phyloP scores from a whole-genome alignment of 2,888 invertebrate species.

The Drosophila leonis region DNA sequence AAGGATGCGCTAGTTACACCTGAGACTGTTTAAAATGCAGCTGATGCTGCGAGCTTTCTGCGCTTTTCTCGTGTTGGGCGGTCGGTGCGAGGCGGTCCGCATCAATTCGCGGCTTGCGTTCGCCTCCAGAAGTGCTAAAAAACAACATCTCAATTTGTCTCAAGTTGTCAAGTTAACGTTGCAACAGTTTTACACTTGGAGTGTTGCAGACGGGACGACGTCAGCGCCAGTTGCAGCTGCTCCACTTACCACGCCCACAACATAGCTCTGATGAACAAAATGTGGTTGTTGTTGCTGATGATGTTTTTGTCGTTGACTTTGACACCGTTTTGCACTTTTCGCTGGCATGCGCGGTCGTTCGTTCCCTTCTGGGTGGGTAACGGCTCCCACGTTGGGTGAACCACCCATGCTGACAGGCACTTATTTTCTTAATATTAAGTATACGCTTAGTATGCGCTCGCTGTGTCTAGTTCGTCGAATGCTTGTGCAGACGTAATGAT shows the following conservation, averaged over 20 bases:
- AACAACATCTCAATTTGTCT: constrained; percentile 75
- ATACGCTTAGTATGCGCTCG: constrained; percentile 65
- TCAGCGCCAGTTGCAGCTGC: constrained; percentile 37
- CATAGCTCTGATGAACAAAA: constrained; percentile 26
- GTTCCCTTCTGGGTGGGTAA: neutral
- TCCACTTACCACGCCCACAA: neutral
- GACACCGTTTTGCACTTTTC: constrained; percentile 78
- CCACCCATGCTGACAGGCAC: constrained; percentile 68
- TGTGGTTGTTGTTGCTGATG: constrained; percentile 28
- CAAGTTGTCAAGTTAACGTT: constrained; percentile 71
- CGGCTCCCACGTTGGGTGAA: constrained; percentile 8
- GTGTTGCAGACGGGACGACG: constrained; percentile 40
- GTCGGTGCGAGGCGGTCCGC: constrained; percentile 10
- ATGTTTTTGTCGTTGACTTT: constrained; percentile 64
- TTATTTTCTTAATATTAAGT: constrained; percentile 81
- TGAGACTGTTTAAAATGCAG: constrained; percentile 20
- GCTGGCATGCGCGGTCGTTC: constrained; percentile 51
- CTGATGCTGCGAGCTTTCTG: neutral
- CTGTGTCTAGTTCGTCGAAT: constrained; percentile 13
- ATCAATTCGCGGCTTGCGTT: constrained; percentile 32
- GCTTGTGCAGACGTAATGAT: constrained; percentile 67
- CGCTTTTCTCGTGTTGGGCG: neutral
- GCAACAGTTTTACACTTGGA: constrained; percentile 57
- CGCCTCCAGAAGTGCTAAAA: constrained; percentile 8
- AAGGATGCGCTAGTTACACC: constrained; percentile 6